Conservation (phyloP, 2,113 vertebrate species). For the Neogale vison region DNA sequence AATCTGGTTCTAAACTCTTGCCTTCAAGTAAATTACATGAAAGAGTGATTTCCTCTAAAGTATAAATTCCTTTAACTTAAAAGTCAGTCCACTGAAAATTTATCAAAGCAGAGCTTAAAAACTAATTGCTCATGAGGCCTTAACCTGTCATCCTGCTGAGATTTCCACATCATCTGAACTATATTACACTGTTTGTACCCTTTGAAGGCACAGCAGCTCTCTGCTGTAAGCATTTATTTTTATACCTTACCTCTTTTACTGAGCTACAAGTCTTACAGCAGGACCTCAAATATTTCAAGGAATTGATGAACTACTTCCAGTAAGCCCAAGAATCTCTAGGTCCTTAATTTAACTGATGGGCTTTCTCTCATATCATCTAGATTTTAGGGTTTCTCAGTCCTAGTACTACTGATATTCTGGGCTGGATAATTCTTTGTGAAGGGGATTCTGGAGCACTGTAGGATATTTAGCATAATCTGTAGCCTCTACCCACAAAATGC, state of each 20-base stretch:
- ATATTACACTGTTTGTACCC: not conserved
- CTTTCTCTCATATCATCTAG: not conserved
- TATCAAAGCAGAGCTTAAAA: conserved; percentile 47
- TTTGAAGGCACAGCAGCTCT: not conserved
- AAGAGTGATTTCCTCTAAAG: not conserved
- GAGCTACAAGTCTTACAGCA: not conserved
- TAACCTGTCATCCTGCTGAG: not conserved
- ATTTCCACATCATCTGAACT: conserved; percentile 26
- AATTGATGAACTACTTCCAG: conserved; percentile 9
- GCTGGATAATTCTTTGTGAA: not conserved
- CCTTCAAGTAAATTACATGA: not conserved
- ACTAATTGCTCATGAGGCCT: not conserved
- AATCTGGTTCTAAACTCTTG: conserved; percentile 34
- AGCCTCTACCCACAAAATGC: not conserved
- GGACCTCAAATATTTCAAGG: not conserved
- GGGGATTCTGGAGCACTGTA: not conserved
- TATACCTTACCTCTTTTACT: not conserved
- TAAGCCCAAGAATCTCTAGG: not conserved
- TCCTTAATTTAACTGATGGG: not conserved
- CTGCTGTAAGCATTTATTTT: not conserved
- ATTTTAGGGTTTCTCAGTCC: conserved; percentile 18
- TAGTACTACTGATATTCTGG: not conserved
- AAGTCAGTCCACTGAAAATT: not conserved
- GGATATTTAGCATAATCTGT: not conserved
- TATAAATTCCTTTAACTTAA: not conserved